phyloP scores from a whole-genome alignment of 2,797 vertebrate genomes.

The Apodemus agrarius region DNA sequence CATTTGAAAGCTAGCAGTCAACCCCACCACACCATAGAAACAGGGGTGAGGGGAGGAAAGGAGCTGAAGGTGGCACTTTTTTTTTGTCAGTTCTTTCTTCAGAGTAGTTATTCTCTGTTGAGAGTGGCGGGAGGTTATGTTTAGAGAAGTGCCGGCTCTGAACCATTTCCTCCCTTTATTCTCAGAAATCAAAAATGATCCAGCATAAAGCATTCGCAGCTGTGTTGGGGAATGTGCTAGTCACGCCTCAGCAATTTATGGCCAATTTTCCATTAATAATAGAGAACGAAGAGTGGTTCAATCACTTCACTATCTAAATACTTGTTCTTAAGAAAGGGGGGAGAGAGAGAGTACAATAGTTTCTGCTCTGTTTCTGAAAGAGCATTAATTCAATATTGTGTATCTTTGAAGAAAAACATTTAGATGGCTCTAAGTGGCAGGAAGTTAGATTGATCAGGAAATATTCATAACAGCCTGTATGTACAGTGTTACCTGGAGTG shows the following conservation, averaged over 20 bases:
- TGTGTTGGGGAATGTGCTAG: slow-evolving; percentile 85
- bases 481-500: neutral
- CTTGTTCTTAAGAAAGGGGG: slow-evolving; percentile 78
- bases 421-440: slow-evolving; percentile 67
- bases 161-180: slow-evolving; percentile 75
- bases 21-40: neutral
- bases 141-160: slow-evolving; percentile 50
- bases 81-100: neutral
- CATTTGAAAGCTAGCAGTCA: neutral
- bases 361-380: slow-evolving; percentile 77
- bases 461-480: neutral
- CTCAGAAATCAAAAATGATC: slow-evolving; percentile 77
- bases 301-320: slow-evolving; percentile 83
- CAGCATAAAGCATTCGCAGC: slow-evolving; percentile 86
- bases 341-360: slow-evolving; percentile 79
- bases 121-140: slow-evolving; percentile 30
- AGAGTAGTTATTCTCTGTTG: slow-evolving; percentile 40
- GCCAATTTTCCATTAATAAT: slow-evolving; percentile 89
- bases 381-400: slow-evolving; percentile 81
- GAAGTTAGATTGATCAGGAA: slow-evolving; percentile 62
- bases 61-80: neutral
- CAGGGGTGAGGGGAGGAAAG: neutral
- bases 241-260: slow-evolving; percentile 88
- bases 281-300: slow-evolving; percentile 86
- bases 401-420: slow-evolving; percentile 77